Evolutionary conservation across 2,888 invertebrate species (phyloP).

Genomic region (Catotricha subobsoleta): DNA sequence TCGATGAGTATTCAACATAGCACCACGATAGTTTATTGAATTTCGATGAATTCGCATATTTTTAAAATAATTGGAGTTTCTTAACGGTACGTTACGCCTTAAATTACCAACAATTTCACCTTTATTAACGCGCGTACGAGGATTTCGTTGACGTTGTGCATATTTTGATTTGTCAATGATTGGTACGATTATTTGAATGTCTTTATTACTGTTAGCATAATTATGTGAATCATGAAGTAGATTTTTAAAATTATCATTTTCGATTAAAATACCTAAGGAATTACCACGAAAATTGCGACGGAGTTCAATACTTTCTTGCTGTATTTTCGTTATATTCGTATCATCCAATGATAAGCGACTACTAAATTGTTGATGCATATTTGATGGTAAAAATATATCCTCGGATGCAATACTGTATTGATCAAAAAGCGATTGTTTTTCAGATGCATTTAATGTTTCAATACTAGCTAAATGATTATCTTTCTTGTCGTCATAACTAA

Average conservation of each 20-base stretch:
- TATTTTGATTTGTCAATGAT: not conserved
- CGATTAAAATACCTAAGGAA: conserved; percentile 21
- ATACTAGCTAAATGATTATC: conserved; percentile 22
- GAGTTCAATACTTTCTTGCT: conserved; percentile 10
- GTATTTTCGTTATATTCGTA: conserved; percentile 8
- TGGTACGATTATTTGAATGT: not conserved
- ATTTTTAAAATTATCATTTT: conserved; percentile 18
- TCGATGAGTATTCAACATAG: conserved; percentile 63
- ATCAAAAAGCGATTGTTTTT: conserved; percentile 19
- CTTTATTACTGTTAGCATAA: no score
- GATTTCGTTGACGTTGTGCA: not conserved
- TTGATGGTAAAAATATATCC: not conserved
- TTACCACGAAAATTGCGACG: conserved; percentile 20
- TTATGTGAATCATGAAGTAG: not conserved
- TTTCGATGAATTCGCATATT: conserved; percentile 52
- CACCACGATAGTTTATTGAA: conserved; percentile 71
- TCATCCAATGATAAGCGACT: conserved; percentile 28
- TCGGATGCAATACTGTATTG: not conserved
- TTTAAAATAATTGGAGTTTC: conserved; percentile 48
- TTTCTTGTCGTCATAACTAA: conserved; percentile 14
- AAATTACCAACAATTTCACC: not conserved
- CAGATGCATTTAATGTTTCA: conserved; percentile 27
- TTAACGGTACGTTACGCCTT: conserved; percentile 12
- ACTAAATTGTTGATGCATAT: conserved; percentile 8
- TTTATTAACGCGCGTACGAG: not conserved